A percentile compares a stretch with the other conserved stretches of the same genome.
Evolutionary conservation across 2,797 vertebrate genomes (phyloP).

Genomic region (Parambassis ranga): DNA sequence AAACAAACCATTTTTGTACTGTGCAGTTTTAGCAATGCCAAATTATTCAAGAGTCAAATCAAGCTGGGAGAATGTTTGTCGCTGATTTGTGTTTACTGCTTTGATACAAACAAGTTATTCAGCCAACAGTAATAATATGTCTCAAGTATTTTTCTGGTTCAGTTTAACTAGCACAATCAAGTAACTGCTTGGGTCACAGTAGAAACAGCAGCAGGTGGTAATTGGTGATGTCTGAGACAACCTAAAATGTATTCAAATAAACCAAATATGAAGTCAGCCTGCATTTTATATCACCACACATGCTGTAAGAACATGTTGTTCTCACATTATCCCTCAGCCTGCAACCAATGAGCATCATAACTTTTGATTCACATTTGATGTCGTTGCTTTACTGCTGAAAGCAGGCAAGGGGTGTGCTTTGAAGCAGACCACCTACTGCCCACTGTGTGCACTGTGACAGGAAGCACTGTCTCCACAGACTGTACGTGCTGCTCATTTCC

Average conservation of each 20-base stretch:
- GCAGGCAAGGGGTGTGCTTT: conserved; percentile 39
- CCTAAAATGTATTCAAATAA: conserved; percentile 1
- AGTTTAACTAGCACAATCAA: conserved; percentile 18
- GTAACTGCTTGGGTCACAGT: conserved; percentile 1
- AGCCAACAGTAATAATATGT: neutral
- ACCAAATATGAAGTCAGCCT: neutral
- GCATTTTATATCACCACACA: neutral
- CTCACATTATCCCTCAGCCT: neutral
- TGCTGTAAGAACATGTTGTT: conserved; percentile 1
- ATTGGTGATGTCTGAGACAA: neutral
- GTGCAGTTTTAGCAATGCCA: neutral
- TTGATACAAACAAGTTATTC: neutral
- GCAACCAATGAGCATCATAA: neutral
- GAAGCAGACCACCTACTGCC: conserved; percentile 46
- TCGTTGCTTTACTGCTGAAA: conserved; percentile 30
- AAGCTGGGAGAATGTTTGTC: conserved; percentile 1
- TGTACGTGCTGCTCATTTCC: neutral
- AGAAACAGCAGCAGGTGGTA: neutral
- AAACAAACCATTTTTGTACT: neutral
- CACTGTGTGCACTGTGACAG: conserved; percentile 3
- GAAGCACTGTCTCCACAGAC: conserved; percentile 1
- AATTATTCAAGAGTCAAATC: conserved; percentile 31
- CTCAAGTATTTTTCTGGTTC: neutral
- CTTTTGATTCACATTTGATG: conserved; percentile 42
- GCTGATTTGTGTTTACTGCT: conserved; percentile 24